Conservation (phyloP, 2,797 vertebrate species). For the Australoheros facetus region DNA sequence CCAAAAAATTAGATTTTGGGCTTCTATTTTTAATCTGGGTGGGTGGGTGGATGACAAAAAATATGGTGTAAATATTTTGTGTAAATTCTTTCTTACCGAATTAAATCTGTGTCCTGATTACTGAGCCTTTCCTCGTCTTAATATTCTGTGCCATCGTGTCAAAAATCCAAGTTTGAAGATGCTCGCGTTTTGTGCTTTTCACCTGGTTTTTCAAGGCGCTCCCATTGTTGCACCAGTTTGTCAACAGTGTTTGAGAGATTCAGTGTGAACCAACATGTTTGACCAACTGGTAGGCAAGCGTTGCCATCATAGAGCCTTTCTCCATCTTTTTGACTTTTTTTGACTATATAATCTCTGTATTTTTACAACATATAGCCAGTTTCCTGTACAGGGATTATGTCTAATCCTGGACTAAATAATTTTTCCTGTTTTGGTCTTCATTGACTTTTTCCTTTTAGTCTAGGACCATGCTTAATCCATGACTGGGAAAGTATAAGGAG, state of each 20-base stretch:
- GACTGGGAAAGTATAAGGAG: background rate
- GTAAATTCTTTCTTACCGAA: slow-evolving; percentile 29
- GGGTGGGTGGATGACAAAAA: background rate
- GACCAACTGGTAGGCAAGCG: background rate
- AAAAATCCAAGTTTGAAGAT: background rate
- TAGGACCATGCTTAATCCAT: no score
- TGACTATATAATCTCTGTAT: background rate
- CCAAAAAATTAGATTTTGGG: background rate
- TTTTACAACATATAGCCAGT: background rate
- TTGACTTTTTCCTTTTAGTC: no score
- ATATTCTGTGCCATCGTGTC: background rate
- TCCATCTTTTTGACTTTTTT: background rate
- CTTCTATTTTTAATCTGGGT: slow-evolving; percentile 10
- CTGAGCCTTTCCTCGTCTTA: background rate
- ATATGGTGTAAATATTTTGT: slow-evolving; percentile 41
- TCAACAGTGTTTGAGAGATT: background rate
- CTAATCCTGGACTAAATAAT: no score
- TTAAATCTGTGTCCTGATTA: background rate
- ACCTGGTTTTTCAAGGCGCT: background rate
- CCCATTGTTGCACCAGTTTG: background rate
- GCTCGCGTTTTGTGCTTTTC: background rate
- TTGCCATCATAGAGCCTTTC: background rate
- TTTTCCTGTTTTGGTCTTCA: no score
- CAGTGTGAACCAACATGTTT: background rate
- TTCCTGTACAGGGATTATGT: no score